Evolutionary conservation across 2,888 invertebrate genomes (phyloP), one percentile per base, ranked within the genome.

Genomic region (Heteromurus nitidus): DNA sequence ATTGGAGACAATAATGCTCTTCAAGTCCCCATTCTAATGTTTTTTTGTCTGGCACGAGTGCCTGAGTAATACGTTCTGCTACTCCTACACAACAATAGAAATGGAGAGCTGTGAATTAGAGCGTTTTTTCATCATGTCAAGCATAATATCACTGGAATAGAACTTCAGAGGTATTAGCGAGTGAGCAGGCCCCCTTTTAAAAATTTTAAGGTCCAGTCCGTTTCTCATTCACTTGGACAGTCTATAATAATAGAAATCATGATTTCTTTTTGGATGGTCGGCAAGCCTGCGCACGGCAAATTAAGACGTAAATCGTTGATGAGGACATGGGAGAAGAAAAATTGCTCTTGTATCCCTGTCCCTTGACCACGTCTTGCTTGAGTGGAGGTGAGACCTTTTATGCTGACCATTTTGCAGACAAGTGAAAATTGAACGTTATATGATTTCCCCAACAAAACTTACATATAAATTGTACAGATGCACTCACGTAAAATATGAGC

Each of bases 271-370:
- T 31, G 3, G 55, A 62, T 30, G 31, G 44, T 31, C 36, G 20
- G 60, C 79, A 22, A 31, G 79, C 77, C 77, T 64, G 69, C 64
- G 64, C 55, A 79, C 70, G 70, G 70, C 65, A 70, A 79, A 79
- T 79, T 79, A 79, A 79, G 79, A 70, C 79, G 70, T 79, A 70
- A 79, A 79, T 79, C 70, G 79, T 64, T 69, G 64, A 70, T 70
- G 42, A 70, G 79, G 79, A 79, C 79, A 79, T 2, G 79, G 64
- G 79, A 70, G 70, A 20, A 55, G 79, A 79, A 79, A 79, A 79
- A 79, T 79, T 79, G 58, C 7, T 75, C 50, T 58, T 60, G 3
- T 28, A 3, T 60, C n/a, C 18, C 22, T 24, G 28, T 28, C 30
- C 31, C 30, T 18, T 28, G 60, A n/a, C 28, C 20, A n/a, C n/a